Conservation (phyloP, 2,797 vertebrate genomes). For the Hippoglossus hippoglossus region DNA sequence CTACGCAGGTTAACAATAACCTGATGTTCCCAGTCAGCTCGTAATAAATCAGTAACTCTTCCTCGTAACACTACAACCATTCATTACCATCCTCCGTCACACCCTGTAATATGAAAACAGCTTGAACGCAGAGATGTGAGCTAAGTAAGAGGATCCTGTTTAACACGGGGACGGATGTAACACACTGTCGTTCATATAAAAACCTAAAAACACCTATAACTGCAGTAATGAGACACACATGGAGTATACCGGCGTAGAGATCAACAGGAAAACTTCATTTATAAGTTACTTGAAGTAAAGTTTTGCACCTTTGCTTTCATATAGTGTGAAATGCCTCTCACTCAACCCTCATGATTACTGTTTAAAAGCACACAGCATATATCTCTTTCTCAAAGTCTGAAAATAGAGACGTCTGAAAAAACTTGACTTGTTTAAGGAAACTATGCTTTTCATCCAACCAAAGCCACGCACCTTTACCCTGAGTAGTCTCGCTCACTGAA, state of each 20-base stretch:
- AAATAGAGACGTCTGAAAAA: conserved; percentile 5
- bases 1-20: conserved; percentile 1
- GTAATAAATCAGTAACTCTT: conserved; percentile 38
- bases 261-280: too few relatives aligned
- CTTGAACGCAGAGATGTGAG: conserved; percentile 11
- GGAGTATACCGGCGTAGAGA: too few relatives aligned
- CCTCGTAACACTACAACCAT: neutral
- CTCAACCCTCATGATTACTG: neutral
- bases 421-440: conserved; percentile 2
- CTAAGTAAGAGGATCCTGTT: neutral
- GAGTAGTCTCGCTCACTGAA: too few relatives aligned
- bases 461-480: conserved; percentile 12
- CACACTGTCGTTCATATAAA: too few relatives aligned
- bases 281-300: neutral
- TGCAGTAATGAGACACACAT: too few relatives aligned
- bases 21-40: neutral
- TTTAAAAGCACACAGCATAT: neutral
- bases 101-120: conserved; percentile 18
- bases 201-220: too few relatives aligned
- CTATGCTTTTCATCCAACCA: conserved; percentile 8
- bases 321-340: neutral
- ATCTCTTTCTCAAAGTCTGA: neutral
- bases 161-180: neutral
- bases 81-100: neutral
- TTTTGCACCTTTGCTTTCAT: conserved; percentile 3